Conservation (phyloP, 2,113 vertebrate species). For the Monopterus albus region DNA sequence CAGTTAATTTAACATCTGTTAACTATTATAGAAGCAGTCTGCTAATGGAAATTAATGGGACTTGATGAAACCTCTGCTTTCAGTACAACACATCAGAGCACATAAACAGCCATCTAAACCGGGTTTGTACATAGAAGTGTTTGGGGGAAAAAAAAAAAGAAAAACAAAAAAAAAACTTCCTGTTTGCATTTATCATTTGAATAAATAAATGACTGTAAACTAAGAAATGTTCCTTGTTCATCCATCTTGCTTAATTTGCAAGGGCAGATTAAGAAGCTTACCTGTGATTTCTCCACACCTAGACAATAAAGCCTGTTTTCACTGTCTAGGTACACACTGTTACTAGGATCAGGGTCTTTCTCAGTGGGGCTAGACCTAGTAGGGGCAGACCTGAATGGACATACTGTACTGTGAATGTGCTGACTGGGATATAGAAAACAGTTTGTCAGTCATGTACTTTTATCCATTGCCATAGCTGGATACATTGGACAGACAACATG, state of each 20-base stretch:
- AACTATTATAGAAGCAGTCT: constrained; percentile 16
- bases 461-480: background rate
- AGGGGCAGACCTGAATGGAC: background rate
- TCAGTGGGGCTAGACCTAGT: background rate
- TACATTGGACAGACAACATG: background rate
- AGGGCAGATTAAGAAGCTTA: background rate
- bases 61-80: too few relatives aligned
- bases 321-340: background rate
- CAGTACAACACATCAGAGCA: background rate
- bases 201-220: constrained; percentile 33
- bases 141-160: too few relatives aligned
- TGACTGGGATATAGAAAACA: background rate
- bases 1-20: constrained; percentile 5
- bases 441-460: background rate
- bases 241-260: background rate
- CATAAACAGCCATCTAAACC: constrained; percentile 3
- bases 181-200: constrained; percentile 12
- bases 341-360: background rate
- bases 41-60: background rate
- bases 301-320: too few relatives aligned
- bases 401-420: background rate
- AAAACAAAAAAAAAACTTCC: background rate
- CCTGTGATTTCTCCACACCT: too few relatives aligned
- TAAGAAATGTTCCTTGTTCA: background rate
- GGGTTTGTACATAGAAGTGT: constrained; percentile 5